Conservation (phyloP, 1,140 invertebrate genomes). For the Cepaea nemoralis region DNA sequence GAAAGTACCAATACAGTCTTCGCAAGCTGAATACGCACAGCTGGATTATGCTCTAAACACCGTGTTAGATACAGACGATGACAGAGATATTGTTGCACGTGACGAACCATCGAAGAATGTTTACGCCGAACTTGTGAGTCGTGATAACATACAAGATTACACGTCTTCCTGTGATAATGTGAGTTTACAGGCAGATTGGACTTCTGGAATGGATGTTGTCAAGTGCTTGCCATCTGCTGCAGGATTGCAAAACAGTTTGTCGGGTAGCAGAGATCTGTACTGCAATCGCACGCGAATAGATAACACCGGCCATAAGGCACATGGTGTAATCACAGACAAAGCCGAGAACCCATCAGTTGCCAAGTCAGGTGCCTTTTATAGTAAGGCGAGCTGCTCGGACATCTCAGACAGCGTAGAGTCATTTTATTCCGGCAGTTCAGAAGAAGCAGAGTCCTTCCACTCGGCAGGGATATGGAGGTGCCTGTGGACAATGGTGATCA, state of each 20-base stretch:
- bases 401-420: constrained; percentile 26
- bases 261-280: not conserved
- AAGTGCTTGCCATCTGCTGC: not conserved
- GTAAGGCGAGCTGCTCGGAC: constrained; percentile 6
- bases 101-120: too few relatives aligned
- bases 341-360: not conserved
- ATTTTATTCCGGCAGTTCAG: constrained; percentile 26
- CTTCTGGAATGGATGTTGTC: not conserved
- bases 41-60: too few relatives aligned
- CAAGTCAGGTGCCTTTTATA: not conserved
- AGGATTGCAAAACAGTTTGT: not conserved
- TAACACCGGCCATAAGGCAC: too few relatives aligned
- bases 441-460: constrained; percentile 10
- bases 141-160: too few relatives aligned
- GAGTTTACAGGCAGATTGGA: too few relatives aligned
- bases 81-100: too few relatives aligned
- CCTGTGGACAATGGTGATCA: not conserved
- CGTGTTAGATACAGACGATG: too few relatives aligned
- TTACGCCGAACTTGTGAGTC: too few relatives aligned
- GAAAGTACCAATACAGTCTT: too few relatives aligned
- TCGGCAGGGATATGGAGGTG: constrained; percentile 4
- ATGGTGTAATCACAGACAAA: not conserved
- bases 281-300: not conserved
- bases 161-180: not conserved
- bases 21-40: too few relatives aligned